phyloP scores from a whole-genome alignment of 2,888 invertebrate species.

The Folsomia candida region DNA sequence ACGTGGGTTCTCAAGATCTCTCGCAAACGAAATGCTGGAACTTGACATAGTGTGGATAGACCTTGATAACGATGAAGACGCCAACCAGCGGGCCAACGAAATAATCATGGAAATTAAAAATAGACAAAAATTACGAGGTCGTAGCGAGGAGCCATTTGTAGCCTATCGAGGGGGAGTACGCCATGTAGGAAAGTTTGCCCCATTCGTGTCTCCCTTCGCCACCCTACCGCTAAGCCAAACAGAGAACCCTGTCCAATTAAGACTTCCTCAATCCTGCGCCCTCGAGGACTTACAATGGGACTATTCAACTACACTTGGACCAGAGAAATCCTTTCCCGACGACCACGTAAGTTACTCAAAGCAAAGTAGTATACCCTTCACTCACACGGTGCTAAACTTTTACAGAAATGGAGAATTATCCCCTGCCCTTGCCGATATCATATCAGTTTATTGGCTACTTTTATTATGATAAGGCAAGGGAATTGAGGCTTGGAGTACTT shows the following conservation, averaged over 20 bases:
- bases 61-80: background rate
- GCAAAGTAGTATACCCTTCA: too few relatives aligned
- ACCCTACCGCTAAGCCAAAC: background rate
- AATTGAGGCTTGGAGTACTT: too few relatives aligned
- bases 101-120: background rate
- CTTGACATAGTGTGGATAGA: background rate
- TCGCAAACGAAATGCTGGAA: background rate
- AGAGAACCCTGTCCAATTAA: background rate
- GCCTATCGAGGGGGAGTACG: background rate
- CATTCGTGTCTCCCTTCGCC: background rate
- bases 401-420: too few relatives aligned
- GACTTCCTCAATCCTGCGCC: background rate
- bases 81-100: background rate
- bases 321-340: too few relatives aligned
- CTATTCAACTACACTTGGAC: background rate
- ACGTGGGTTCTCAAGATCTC: background rate
- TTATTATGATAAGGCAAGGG: too few relatives aligned
- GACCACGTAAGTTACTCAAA: too few relatives aligned
- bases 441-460: too few relatives aligned
- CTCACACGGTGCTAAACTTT: too few relatives aligned
- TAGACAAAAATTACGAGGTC: background rate
- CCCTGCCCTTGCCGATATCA: too few relatives aligned
- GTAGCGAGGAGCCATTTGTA: background rate
- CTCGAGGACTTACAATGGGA: background rate
- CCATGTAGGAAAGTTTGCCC: background rate